phyloP scores from a whole-genome alignment of 2,888 invertebrate species.

The Eurytoma adleriae region DNA sequence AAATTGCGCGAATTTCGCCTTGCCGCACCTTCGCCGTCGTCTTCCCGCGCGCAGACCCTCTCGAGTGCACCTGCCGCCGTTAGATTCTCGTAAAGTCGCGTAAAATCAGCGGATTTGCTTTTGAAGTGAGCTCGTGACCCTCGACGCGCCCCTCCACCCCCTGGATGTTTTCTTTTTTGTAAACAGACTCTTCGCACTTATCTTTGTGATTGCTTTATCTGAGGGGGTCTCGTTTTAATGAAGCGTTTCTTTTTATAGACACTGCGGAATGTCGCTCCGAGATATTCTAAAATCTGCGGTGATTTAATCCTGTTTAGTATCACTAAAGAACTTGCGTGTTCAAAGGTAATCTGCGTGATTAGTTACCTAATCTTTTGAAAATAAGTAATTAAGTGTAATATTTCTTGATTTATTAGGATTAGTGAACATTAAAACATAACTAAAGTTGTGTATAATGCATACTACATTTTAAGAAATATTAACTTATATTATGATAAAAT shows the following conservation, averaged over 20 bases:
- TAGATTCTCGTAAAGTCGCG: constrained; percentile 36
- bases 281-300: no score
- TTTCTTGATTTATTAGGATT: no score
- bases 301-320: no score
- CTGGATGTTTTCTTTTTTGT: not conserved
- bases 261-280: no score
- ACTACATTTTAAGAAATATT: no score
- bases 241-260: constrained; percentile 12
- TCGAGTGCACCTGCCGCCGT: constrained; percentile 24
- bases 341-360: no score
- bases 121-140: not conserved
- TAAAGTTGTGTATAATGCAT: no score
- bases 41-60: not conserved
- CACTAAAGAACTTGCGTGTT: no score
- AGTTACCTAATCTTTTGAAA: no score
- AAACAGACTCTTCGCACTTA: constrained; percentile 18
- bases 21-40: constrained; percentile 17
- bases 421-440: no score
- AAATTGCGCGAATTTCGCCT: constrained; percentile 70
- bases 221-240: constrained; percentile 20
- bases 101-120: not conserved
- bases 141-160: not conserved
- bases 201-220: constrained; percentile 31
- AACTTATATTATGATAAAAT: no score
- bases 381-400: no score